Evolutionary conservation across 2,113 vertebrate species (phyloP), one percentile per base, ranked within the genome.

Genomic region (Coryphaenoides rupestris): DNA sequence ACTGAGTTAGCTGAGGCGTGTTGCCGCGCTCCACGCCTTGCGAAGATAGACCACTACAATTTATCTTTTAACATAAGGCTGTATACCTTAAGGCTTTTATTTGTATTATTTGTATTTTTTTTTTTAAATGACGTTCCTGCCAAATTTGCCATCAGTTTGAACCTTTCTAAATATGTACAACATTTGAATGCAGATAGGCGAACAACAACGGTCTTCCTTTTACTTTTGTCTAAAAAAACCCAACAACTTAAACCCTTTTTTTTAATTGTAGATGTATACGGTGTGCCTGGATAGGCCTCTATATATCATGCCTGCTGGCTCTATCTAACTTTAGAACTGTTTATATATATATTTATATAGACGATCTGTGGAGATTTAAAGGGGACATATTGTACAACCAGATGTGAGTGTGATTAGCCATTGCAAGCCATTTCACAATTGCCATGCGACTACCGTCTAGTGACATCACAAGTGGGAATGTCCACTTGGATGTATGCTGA

Each of bases 1-100:
- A 92, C 90, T 89, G 89, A 91, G 88, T 89, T 91, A 92, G 89
- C 87, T 90, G 89, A 86, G 88, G 90, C 92, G 89, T 77, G 60
- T 76, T 19, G 45, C n/a, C n/a, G n/a, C 70, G 69, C 78, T 58
- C 62, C 67, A 80, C 69, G 73, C 73, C 68, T 77, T 74, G 62
- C 74, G 68, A 67, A 58, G 60, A 63, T 40, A 77, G 65, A n/a
- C 56, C 67, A 82, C 79, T 81, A 73, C 66, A 75, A 66, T 68
- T 49, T 72, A 69, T 81, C 45, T 72, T 62, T 23, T 7, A 75
- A 71, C 69, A 49, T 80, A 70, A 60, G 17, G 64, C 60, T 75
- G 73, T 55, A 73, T 22, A 68, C 54, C 71, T 66, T 72, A 79
- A 58, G 54, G 63, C 21, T 59, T 75, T 79, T 65, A 75, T 40